A percentile compares a stretch with the other conserved stretches of the same genome.
phyloP scores from a whole-genome alignment of 2,888 invertebrate species.

The Caenorhabditis parvicauda region DNA sequence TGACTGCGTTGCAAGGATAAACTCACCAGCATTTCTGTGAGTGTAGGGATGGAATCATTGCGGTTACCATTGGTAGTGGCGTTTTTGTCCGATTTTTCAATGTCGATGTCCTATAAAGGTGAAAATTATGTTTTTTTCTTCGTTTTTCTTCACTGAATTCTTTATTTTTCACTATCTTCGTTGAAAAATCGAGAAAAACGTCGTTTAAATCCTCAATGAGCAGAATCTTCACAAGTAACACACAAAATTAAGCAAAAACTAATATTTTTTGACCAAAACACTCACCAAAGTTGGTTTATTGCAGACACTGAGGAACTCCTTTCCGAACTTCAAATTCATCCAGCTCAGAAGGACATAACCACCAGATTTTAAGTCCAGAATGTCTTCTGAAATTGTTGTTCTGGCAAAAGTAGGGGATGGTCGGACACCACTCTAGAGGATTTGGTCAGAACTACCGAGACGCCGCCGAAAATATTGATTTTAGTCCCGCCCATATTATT shows the following conservation, averaged over 20 bases:
- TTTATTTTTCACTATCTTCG: no score
- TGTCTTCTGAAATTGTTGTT: no score
- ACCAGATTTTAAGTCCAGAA: conserved; percentile 41
- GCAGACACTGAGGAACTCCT: conserved; percentile 64
- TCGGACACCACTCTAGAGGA: no score
- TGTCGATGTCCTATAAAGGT: conserved; percentile 6
- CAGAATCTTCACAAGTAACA: neutral
- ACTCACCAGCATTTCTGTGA: conserved; percentile 32
- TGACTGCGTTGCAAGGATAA: neutral
- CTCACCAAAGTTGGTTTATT: conserved; percentile 18
- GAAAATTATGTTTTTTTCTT: no score
- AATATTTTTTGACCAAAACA: neutral
- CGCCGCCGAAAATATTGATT: no score
- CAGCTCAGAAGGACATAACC: conserved; percentile 65
- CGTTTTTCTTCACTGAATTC: no score
- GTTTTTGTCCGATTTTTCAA: conserved; percentile 9
- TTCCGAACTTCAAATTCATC: conserved; percentile 65
- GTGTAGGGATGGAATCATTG: conserved; percentile 21
- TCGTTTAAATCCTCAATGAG: neutral
- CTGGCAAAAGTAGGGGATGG: no score
- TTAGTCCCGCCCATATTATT: no score
- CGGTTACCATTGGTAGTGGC: conserved; percentile 1
- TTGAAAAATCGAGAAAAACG: neutral
- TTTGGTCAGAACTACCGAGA: no score
- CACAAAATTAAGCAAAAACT: neutral